Base-by-base conservation (phyloP, 2,888 invertebrate species). In the Eristalis intricaria region DNA sequence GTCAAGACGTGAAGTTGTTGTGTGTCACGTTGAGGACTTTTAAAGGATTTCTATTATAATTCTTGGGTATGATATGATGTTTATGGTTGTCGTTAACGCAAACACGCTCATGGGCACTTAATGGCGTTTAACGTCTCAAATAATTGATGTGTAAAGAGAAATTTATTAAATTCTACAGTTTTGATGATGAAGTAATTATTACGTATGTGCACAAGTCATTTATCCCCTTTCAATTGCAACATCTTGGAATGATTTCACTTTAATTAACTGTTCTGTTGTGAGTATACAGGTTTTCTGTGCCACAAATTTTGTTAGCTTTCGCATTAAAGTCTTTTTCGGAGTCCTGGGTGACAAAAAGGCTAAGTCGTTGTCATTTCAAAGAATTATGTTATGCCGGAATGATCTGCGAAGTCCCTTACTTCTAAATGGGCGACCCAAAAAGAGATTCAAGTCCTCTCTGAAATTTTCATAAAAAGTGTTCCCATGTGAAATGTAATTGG, bases 11-110 rank as follows among this genome's bases (percentile, higher is more conserved):
- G 50, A 5, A 50, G 19, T 50, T 50, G 50, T 50, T 19, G 61
- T 74, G 61, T 74, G 50, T 73, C 68, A 71, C 35, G 50, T 63
- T 68, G 32, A 61, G n/a, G n/a, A n/a, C n/a, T n/a, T n/a, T 35
- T 11, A 58, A 82, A 77, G 82, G 78, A 78, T 73, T 29, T 77
- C 43, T 32, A 5, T 68, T 58, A 23, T 69, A 50, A 68, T 50
- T 22, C 50, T 38, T 70, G 61, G 69, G 56, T 69, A 69, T 38
- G 63, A 19, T 70, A 63, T 63, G 22, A 26, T 35, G 76, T 29
- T 63, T 63, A 77, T 38, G 70, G 8, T 50, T 8, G 26, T 70
- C 40, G 29, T 78, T 64, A 70, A 70, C 50, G 35, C 69, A 8
- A 43, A 43, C 5, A 15, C n/a, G 26, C 50, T 50, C 38, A 19